Evolutionary conservation across 1,140 invertebrate genomes (phyloP).

Genomic region (Drosophila aff.): DNA sequence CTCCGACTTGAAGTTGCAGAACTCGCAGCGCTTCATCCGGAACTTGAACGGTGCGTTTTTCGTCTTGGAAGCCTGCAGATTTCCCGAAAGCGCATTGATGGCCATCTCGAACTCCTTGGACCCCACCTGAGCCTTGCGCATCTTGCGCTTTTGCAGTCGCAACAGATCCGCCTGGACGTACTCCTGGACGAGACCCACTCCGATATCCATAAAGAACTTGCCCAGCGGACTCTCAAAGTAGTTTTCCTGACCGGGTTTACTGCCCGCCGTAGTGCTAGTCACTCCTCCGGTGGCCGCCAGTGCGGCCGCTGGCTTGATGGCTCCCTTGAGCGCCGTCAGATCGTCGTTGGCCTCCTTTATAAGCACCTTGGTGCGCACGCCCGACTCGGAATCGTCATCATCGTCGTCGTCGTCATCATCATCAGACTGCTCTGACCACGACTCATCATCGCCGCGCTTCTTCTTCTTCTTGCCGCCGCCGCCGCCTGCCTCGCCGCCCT

Average conservation of each 20-base stretch:
- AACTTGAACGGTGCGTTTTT: conserved; percentile 94
- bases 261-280: conserved; percentile 23
- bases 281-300: conserved; percentile 74
- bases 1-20: conserved; percentile 97
- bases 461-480: conserved; percentile 82
- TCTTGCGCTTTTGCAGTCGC: conserved; percentile 93
- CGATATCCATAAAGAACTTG: conserved; percentile 97
- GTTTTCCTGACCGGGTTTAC: conserved; percentile 76
- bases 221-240: conserved; percentile 95
- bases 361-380: conserved; percentile 86
- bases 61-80: conserved; percentile 94
- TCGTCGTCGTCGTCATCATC: conserved; percentile 86
- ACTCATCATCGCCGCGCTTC: conserved; percentile 81
- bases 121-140: conserved; percentile 87
- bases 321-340: conserved; percentile 85
- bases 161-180: conserved; percentile 96
- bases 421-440: conserved; percentile 85
- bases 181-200: conserved; percentile 95
- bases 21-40: conserved; percentile 93
- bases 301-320: conserved; percentile 85
- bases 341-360: conserved; percentile 87
- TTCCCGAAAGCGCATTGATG: conserved; percentile 92
- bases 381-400: conserved; percentile 86
- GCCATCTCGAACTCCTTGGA: conserved; percentile 91
- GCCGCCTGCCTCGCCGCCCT: conserved; percentile 25